phyloP scores from a whole-genome alignment of 2,797 vertebrate species.

The Podarcis siculus region DNA sequence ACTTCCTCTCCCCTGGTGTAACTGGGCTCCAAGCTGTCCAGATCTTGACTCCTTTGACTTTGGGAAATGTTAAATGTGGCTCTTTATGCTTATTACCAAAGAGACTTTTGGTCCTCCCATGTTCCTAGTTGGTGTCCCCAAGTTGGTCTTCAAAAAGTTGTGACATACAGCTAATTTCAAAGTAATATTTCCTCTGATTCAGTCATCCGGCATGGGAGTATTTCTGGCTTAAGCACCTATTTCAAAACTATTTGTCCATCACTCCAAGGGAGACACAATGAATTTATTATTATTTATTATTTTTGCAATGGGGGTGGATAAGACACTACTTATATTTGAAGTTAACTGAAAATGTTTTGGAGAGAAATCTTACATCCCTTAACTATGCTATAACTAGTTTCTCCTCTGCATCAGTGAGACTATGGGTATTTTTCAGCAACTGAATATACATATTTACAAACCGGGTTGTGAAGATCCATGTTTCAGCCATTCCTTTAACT shows the following conservation, averaged over 20 bases:
- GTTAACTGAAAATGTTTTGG: neutral
- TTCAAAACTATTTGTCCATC: neutral
- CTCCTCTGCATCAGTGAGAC: neutral
- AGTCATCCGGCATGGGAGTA: neutral
- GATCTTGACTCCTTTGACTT: too few species aligned
- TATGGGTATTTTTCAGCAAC: neutral
- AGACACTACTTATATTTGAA: neutral
- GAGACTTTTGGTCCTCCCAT: neutral
- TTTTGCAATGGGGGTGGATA: neutral
- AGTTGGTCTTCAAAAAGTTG: neutral
- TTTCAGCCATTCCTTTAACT: neutral
- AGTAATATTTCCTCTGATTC: neutral
- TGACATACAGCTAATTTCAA: neutral
- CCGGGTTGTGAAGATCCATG: neutral
- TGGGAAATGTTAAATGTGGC: neutral
- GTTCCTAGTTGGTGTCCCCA: neutral
- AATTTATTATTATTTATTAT: neutral
- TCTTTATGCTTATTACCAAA: neutral
- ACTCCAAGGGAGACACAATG: neutral
- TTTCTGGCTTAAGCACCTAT: neutral
- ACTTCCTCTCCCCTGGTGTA: neutral
- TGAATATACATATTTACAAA: neutral
- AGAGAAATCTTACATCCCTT: neutral
- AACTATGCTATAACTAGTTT: neutral
- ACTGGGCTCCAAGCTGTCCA: neutral